Conservation (phyloP, 2,113 vertebrate genomes). For the Hepsetus odoe region DNA sequence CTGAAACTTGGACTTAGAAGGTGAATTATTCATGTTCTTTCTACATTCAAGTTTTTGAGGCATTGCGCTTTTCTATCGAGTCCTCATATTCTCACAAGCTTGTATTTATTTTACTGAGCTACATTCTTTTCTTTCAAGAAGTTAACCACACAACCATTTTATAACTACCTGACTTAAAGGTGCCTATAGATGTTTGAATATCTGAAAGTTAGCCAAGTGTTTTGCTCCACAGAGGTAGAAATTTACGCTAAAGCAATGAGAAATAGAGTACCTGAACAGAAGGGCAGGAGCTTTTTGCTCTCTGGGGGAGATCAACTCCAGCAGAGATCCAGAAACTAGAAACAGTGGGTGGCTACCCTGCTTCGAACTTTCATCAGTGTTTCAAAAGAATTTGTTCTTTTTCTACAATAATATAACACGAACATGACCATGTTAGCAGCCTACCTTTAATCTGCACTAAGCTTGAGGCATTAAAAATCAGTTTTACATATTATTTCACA, state of each 20-base stretch:
- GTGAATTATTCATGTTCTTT: neutral
- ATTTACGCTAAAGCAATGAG: neutral
- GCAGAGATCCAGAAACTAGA: slow-evolving; percentile 64
- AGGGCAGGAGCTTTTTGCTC: slow-evolving; percentile 61
- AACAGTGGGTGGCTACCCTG: slow-evolving; percentile 66
- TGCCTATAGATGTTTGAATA: neutral
- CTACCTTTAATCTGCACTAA: too few relatives aligned
- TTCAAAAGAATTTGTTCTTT: slow-evolving; percentile 8
- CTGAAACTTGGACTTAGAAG: neutral
- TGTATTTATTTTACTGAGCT: neutral
- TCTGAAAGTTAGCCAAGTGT: neutral
- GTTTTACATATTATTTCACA: too few relatives aligned
- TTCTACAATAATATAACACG: neutral
- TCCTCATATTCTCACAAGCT: too few relatives aligned
- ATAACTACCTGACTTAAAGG: neutral
- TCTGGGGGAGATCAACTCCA: slow-evolving; percentile 64
- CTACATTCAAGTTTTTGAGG: neutral
- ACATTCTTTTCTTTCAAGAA: neutral
- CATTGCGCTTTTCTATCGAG: neutral
- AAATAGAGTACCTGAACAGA: slow-evolving; percentile 20
- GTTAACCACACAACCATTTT: neutral
- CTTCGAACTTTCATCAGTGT: slow-evolving; percentile 49
- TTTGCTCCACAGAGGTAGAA: neutral
- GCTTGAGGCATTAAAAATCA: too few relatives aligned
- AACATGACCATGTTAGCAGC: too few relatives aligned